These are phyloP conservation scores for Sinelater perroti DNA, from an alignment of 2,888 invertebrate genomes.

Conservation along the genomic window DNA sequence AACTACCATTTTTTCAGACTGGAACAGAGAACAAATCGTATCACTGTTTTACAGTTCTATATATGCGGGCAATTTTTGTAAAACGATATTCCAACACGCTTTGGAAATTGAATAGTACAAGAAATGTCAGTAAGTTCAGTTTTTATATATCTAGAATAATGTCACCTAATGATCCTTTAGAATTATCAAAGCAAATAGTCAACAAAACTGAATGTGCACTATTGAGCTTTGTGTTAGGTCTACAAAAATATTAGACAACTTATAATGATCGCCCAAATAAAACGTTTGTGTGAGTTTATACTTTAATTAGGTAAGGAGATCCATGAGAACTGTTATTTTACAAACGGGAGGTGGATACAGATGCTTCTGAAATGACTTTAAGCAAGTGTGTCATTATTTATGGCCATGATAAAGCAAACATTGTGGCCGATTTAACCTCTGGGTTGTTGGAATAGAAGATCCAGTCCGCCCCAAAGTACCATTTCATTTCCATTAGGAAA, in stretches of 20 bases:
- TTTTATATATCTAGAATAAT: slow-evolving; percentile 95
- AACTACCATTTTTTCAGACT: slow-evolving; percentile 99
- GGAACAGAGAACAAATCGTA: slow-evolving; percentile 98
- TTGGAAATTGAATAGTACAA: slow-evolving; percentile 85
- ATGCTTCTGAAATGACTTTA: slow-evolving; percentile 96
- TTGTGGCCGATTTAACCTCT: slow-evolving; percentile 92
- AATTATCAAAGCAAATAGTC: slow-evolving; percentile 93
- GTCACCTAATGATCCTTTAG: slow-evolving; percentile 78
- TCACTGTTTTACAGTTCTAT: slow-evolving; percentile 98
- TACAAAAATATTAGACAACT: slow-evolving; percentile 92
- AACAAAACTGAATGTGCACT: slow-evolving; percentile 99
- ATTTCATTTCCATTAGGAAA: slow-evolving; percentile 91
- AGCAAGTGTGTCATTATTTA: slow-evolving; percentile 98
- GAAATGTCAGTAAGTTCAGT: slow-evolving; percentile 94
- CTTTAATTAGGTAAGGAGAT: slow-evolving; percentile 99
- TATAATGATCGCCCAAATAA: slow-evolving; percentile 93
- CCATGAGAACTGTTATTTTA: slow-evolving; percentile 97
- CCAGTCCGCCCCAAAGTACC: slow-evolving; percentile 97
- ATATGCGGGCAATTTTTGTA: slow-evolving; percentile 93
- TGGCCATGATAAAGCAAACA: slow-evolving; percentile 93
- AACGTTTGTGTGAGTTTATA: slow-evolving; percentile 89
- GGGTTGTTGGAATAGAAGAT: slow-evolving; percentile 98
- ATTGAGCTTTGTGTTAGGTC: slow-evolving; percentile 89
- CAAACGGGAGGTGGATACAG: slow-evolving; percentile 87
- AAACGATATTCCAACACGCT: slow-evolving; percentile 83